Evolutionary conservation across 2,113 vertebrate genomes (phyloP).

Genomic region (Tapirus terrestris): DNA sequence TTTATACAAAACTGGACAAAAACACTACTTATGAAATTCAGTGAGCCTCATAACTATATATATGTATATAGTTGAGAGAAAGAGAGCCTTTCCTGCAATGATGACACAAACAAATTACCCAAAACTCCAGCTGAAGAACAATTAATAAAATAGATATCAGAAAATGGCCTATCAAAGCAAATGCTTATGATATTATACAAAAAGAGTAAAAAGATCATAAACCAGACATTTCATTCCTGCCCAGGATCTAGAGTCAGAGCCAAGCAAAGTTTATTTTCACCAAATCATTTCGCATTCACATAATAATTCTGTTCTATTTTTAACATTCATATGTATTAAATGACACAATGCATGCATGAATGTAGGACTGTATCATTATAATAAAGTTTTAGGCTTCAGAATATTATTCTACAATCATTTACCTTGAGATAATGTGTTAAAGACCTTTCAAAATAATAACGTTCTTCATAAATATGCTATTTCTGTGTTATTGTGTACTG

Average conservation of each 20-base stretch:
- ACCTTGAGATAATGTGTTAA: background rate
- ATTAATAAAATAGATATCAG: background rate
- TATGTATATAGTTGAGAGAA: too few relatives aligned
- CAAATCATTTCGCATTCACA: background rate
- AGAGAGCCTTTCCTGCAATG: background rate
- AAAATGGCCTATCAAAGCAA: background rate
- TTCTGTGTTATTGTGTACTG: background rate
- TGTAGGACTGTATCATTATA: background rate
- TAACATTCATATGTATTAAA: fast-evolving
- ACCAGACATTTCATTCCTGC: background rate
- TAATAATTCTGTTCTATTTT: background rate
- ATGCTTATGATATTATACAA: background rate
- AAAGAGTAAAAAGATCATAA: background rate
- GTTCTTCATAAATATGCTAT: background rate
- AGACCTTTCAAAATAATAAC: background rate
- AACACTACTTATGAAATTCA: background rate
- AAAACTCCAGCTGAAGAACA: background rate
- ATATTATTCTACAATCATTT: background rate
- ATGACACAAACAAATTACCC: background rate
- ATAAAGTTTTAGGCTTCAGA: too few relatives aligned
- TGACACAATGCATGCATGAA: too few relatives aligned
- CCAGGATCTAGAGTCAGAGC: background rate
- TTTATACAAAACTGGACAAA: background rate
- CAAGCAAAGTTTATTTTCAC: background rate
- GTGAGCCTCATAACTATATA: background rate